These are phyloP conservation scores for Styela clava DNA, from an alignment of 23 tunicate species.

Conservation along the genomic window DNA sequence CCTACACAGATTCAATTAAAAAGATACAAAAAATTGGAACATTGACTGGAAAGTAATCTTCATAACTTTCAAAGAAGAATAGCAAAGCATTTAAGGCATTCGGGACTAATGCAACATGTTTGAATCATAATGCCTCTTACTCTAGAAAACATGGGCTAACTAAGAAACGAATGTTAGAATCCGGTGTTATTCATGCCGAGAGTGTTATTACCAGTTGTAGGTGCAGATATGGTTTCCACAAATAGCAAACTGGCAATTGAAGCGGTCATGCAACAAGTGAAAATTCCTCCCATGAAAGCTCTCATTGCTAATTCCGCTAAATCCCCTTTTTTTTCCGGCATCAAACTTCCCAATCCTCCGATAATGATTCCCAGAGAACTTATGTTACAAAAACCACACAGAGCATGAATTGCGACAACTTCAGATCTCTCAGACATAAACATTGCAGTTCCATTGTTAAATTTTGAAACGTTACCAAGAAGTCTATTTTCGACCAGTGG, in stretches of 20 bases:
- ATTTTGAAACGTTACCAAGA: constrained; percentile 19
- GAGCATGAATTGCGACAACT: constrained; percentile 64
- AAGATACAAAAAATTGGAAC: too few species aligned
- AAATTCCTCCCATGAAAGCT: constrained; percentile 62
- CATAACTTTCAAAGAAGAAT: too few species aligned
- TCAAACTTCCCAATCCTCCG: constrained; percentile 66
- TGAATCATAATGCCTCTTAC: too few species aligned
- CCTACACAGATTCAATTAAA: too few species aligned
- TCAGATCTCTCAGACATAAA: constrained; percentile 74
- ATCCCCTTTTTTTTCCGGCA: constrained; percentile 51
- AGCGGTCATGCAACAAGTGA: constrained; percentile 72
- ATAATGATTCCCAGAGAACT: constrained; percentile 69
- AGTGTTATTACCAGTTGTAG: background rate
- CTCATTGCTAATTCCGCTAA: constrained; percentile 48
- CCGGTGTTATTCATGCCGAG: background rate
- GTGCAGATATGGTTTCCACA: background rate
- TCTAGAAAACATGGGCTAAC: too few species aligned
- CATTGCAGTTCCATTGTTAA: constrained; percentile 38
- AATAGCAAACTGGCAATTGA: constrained; percentile 45
- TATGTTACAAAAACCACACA: constrained; percentile 79
- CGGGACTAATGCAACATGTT: too few species aligned
- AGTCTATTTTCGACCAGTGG: constrained; percentile 43
- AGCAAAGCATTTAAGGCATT: too few species aligned
- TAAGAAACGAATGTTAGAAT: background rate
- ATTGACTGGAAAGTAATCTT: too few species aligned